Evolutionary conservation across 2,113 vertebrate species (phyloP).

Genomic region (Vulpes ferrilata): DNA sequence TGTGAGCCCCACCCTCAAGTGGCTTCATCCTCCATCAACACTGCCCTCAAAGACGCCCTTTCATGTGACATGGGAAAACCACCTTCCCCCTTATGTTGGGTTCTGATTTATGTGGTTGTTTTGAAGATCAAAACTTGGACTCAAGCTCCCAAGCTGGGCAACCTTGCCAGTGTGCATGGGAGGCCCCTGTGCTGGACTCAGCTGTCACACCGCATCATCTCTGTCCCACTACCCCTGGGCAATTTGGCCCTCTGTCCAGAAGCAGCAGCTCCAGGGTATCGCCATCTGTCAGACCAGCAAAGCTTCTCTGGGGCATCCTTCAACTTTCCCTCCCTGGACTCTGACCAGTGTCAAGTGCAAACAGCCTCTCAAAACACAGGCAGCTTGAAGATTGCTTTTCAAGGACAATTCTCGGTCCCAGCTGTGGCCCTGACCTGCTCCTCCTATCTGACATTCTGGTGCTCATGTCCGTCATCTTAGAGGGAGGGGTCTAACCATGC

Average conservation of each 20-base stretch:
- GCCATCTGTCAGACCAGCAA: background rate
- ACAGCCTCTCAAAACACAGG: background rate
- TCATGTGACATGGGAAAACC: background rate
- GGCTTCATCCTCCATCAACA: background rate
- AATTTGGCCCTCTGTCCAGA: background rate
- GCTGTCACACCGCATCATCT: background rate
- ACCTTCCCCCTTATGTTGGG: background rate
- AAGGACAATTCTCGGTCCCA: background rate
- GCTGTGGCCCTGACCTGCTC: background rate
- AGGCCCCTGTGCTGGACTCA: background rate
- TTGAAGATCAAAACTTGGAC: background rate
- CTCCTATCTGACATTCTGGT: background rate
- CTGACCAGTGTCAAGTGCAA: background rate
- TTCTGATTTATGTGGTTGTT: background rate
- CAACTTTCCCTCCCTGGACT: background rate
- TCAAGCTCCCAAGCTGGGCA: background rate
- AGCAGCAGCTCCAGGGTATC: background rate
- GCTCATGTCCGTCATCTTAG: background rate
- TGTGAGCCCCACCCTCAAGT: rapidly evolving
- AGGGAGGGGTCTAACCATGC: too few relatives aligned
- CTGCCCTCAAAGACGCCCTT: background rate
- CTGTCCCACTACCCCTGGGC: background rate
- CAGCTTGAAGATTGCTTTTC: background rate
- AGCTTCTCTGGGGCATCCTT: background rate
- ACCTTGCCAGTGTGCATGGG: background rate